Evolutionary conservation across 2,797 vertebrate genomes (phyloP).

Genomic region (Chelon auratus): DNA sequence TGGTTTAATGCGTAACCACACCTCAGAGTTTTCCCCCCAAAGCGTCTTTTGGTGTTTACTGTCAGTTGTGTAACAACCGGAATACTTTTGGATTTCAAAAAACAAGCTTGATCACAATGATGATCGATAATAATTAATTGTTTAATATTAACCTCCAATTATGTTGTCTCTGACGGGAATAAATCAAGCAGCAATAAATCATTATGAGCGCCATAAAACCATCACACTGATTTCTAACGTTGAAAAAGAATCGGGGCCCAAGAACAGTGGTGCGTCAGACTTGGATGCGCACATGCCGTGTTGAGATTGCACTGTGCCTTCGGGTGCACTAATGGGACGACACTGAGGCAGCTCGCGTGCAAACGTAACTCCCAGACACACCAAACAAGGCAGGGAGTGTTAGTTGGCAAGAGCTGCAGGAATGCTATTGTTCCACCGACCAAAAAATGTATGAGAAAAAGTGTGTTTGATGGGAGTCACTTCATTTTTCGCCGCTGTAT

Average conservation of each 20-base stretch:
- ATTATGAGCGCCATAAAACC: slow-evolving; percentile 1
- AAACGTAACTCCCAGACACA: slow-evolving; percentile 64
- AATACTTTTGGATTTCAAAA: neutral
- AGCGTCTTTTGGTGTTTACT: slow-evolving; percentile 31
- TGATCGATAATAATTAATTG: slow-evolving; percentile 1
- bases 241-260: neutral
- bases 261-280: slow-evolving; percentile 14
- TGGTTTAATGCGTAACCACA: slow-evolving; percentile 55
- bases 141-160: neutral
- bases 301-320: slow-evolving; percentile 25
- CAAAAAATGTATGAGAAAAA: slow-evolving; percentile 47
- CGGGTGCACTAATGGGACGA: slow-evolving; percentile 41
- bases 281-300: slow-evolving; percentile 13
- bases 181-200: slow-evolving; percentile 16
- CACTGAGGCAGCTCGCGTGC: slow-evolving; percentile 49
- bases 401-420: slow-evolving; percentile 59
- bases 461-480: slow-evolving; percentile 43
- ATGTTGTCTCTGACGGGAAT: slow-evolving; percentile 5
- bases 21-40: slow-evolving; percentile 58
- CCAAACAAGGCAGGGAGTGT: slow-evolving; percentile 64
- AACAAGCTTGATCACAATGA: too few relatives aligned
- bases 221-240: neutral
- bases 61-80: slow-evolving; percentile 40
- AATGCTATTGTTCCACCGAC: slow-evolving; percentile 69
- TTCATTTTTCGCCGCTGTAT: slow-evolving; percentile 3